phyloP scores from a whole-genome alignment of 2,113 vertebrate genomes.

The Planiliza haematocheilus region DNA sequence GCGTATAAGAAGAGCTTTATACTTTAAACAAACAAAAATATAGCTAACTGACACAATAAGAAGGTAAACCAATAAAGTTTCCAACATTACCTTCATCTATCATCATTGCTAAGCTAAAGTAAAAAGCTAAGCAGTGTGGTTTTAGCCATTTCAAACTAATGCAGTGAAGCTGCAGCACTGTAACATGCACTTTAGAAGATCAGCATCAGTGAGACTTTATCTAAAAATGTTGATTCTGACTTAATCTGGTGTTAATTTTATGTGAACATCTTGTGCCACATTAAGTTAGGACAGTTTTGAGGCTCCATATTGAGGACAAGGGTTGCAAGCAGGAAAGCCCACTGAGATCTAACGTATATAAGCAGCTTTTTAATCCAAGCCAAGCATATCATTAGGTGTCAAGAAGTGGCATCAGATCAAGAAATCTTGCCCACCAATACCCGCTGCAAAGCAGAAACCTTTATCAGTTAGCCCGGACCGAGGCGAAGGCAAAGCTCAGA shows the following conservation, averaged over 20 bases:
- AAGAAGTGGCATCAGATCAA: slow-evolving; percentile 27
- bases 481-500: slow-evolving; percentile 20
- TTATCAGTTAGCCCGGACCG: slow-evolving; percentile 18
- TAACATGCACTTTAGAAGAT: too few species aligned
- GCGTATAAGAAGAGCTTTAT: too few species aligned
- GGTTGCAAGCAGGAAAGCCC: slow-evolving; percentile 51
- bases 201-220: too few species aligned
- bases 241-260: background rate
- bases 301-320: slow-evolving; percentile 24
- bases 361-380: slow-evolving; percentile 31
- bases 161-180: too few species aligned
- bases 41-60: too few species aligned
- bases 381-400: slow-evolving; percentile 10
- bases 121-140: too few species aligned
- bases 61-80: too few species aligned
- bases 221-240: too few species aligned
- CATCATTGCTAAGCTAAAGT: too few species aligned
- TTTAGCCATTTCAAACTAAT: too few species aligned
- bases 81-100: too few species aligned
- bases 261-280: slow-evolving; percentile 1
- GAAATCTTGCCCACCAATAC: background rate
- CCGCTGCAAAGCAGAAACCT: slow-evolving; percentile 31
- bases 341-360: slow-evolving; percentile 11
- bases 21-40: too few species aligned
- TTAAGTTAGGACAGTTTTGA: slow-evolving; percentile 10